Evolutionary conservation across 2,888 invertebrate genomes (phyloP), one percentile per base, ranked within the genome.

Genomic region (Drosophila pegasa): DNA sequence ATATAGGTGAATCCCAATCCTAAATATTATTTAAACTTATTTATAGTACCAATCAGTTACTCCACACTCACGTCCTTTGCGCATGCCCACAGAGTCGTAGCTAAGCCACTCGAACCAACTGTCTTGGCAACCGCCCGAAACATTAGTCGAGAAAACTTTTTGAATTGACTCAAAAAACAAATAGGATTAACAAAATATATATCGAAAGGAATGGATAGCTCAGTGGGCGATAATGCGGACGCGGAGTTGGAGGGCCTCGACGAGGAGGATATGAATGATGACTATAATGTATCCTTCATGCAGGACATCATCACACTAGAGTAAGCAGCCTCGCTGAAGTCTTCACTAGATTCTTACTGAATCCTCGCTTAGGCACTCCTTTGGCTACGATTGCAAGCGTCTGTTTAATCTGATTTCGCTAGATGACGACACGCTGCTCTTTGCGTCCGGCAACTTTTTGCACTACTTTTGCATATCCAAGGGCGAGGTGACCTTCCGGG

Each of bases 311-410:
- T 91, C 4, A 66, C 71, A 54, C 71, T 91, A 1, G 84, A 87
- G 90, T 91, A 71, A 71, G 86, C 61, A 2, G 14, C 14, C 8
- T 43, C 4, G 14, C 31, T 31, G 16, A 7, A 1, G 2, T 7
- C 4, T 35, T 29, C 5, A 1, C 3, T 2, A 16, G 48, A 20
- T 9, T 5, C 10, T 0, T 25, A 8, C 5, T 14, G 2, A 5
- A 2, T 41, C 1, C 9, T n/a, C 2, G 10, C 73, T 41, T 75
- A 97, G 97, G 89, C 93, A 96, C 92, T 97, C 97, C 0, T 98
- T 95, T 91, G 97, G 97, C 9, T 98, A 97, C 90, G 95, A 98
- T 90, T 97, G 97, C 89, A 94, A 94, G 76, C 95, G 95, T 82
- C 94, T 95, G 64, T 96, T 95, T 89, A 98, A 98, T 90, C 91